Conservation (phyloP, 1,140 invertebrate species). For the Thereuonema tuberculata region DNA sequence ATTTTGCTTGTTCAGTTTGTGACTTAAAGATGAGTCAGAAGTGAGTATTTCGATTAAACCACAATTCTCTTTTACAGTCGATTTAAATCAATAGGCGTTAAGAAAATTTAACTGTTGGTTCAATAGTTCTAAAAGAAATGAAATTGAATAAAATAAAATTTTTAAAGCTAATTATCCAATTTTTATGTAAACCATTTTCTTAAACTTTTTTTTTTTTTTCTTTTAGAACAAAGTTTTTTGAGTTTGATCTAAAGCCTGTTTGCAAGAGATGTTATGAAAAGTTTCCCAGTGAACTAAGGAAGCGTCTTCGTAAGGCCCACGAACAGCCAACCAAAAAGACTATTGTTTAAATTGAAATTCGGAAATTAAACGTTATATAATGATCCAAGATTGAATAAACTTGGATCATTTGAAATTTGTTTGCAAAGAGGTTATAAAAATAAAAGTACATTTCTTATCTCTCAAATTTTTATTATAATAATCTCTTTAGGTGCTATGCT, state of each 20-base stretch:
- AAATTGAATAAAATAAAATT: background rate
- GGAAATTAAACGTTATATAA: no score
- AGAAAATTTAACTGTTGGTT: background rate
- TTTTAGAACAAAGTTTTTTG: conserved; percentile 86
- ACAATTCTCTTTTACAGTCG: no score
- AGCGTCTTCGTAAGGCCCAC: conserved; percentile 48
- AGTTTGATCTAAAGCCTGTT: conserved; percentile 94
- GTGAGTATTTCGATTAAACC: no score
- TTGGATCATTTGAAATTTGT: no score
- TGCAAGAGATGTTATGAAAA: conserved; percentile 98
- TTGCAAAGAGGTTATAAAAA: no score
- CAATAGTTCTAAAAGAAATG: background rate
- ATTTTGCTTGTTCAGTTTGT: conserved; percentile 97
- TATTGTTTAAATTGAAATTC: background rate
- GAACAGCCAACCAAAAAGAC: conserved; percentile 18
- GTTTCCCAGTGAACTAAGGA: conserved; percentile 85
- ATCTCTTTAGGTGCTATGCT: no score
- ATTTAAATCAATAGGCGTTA: background rate
- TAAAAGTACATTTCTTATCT: no score
- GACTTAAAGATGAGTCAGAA: conserved; percentile 96
- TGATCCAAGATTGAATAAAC: no score
- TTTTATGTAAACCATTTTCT: background rate
- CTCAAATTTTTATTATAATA: no score
- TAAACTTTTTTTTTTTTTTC: conserved; percentile 5
- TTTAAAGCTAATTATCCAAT: background rate